Evolutionary conservation across 2,888 invertebrate genomes (phyloP).

Genomic region (Cerceris ruficornis): DNA sequence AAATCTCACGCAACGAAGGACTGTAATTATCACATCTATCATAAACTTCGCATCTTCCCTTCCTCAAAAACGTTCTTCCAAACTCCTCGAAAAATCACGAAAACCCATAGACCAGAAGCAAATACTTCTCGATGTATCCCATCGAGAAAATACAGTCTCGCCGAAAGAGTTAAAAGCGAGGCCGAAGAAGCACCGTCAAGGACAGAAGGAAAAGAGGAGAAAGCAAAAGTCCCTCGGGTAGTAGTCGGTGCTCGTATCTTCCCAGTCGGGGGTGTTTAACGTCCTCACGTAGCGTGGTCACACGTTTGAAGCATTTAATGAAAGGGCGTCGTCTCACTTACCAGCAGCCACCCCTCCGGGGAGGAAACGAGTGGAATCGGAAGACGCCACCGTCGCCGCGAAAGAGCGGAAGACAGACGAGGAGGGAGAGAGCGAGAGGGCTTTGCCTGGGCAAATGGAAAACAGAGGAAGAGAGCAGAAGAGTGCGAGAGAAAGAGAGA

Average conservation of each 20-base stretch:
- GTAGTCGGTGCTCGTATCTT: slow-evolving; percentile 27
- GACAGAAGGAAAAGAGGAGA: slow-evolving; percentile 9
- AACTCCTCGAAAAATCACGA: no score
- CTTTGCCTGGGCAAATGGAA: slow-evolving; percentile 27
- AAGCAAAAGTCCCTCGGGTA: slow-evolving; percentile 45
- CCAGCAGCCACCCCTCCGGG: slow-evolving; percentile 52
- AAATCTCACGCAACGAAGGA: no score
- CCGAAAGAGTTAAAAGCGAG: slow-evolving; percentile 1
- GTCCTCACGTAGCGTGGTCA: slow-evolving; percentile 61
- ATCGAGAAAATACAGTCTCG: slow-evolving; percentile 5
- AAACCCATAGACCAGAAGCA: no score
- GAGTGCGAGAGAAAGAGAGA: background rate
- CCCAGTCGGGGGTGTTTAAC: slow-evolving; percentile 54
- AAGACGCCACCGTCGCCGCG: slow-evolving; percentile 32
- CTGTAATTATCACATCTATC: no score
- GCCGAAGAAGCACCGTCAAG: background rate
- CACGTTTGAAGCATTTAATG: slow-evolving; percentile 71
- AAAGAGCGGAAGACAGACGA: slow-evolving; percentile 19
- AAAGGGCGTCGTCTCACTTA: slow-evolving; percentile 70
- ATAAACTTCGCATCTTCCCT: no score
- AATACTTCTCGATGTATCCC: background rate
- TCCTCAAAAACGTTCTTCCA: no score
- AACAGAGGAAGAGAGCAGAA: slow-evolving; percentile 28
- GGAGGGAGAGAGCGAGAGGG: slow-evolving; percentile 41
- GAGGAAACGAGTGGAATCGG: slow-evolving; percentile 42